phyloP scores from a whole-genome alignment of 2,113 vertebrate genomes.

The Scomber scombrus region DNA sequence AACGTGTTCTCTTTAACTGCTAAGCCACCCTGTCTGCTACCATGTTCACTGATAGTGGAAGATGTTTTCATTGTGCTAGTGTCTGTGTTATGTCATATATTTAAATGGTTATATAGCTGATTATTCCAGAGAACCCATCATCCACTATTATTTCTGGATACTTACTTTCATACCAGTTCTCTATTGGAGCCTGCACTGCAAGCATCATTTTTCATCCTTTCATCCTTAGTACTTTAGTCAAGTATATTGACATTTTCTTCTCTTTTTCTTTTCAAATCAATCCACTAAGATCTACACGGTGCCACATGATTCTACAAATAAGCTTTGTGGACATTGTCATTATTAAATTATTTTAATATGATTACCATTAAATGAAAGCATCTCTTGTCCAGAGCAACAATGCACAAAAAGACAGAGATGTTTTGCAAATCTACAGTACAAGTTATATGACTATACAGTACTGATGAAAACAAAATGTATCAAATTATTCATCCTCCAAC shows the following conservation, averaged over 20 bases:
- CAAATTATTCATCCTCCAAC: neutral
- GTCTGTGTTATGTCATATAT: neutral
- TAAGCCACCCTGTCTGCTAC: neutral
- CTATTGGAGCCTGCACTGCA: neutral
- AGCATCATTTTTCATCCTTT: neutral
- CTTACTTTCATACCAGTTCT: neutral
- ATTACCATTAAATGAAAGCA: too few relatives aligned
- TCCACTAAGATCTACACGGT: neutral
- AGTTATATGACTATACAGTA: too few relatives aligned
- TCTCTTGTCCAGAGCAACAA: too few relatives aligned
- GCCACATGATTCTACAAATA: neutral
- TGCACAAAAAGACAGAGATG: too few relatives aligned
- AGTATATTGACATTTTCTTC: neutral
- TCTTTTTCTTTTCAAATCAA: too few relatives aligned
- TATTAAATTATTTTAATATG: too few relatives aligned
- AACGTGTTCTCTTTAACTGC: slow-evolving; percentile 4
- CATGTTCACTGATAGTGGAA: neutral
- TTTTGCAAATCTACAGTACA: too few relatives aligned
- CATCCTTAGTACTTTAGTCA: neutral
- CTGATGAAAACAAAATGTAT: neutral
- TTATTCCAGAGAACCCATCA: neutral
- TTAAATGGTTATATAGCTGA: neutral
- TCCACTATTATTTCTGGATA: neutral
- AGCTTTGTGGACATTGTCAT: too few relatives aligned
- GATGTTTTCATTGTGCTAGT: neutral